Conservation (phyloP, 2,797 vertebrate species). For the Remorina albescens region DNA sequence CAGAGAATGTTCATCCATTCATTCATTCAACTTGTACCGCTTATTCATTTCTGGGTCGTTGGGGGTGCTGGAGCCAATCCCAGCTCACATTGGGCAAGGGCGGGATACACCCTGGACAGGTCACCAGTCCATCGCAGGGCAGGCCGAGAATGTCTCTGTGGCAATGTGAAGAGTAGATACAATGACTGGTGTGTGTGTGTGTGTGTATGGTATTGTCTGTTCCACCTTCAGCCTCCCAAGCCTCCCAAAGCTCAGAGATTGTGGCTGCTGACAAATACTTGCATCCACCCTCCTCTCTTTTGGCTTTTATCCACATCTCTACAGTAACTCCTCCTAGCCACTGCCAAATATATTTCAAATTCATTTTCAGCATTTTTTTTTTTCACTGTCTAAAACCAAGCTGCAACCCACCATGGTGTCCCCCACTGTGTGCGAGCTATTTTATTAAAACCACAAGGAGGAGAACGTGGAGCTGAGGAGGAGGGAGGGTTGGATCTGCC, state of each 20-base stretch:
- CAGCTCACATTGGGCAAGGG: too few relatives aligned
- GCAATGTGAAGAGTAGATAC: conserved; percentile 8
- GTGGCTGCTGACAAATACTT: conserved; percentile 42
- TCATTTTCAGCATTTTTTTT: not conserved
- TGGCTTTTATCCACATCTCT: not conserved
- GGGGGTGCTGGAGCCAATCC: too few relatives aligned
- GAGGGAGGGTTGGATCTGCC: too few relatives aligned
- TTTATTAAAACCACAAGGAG: too few relatives aligned
- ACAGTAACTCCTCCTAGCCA: not conserved
- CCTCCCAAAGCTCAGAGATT: conserved; percentile 34
- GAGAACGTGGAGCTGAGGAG: too few relatives aligned
- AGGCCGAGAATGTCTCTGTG: conserved; percentile 1
- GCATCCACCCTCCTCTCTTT: conserved; percentile 1
- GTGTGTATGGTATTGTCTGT: conserved; percentile 14
- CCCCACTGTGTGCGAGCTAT: too few relatives aligned
- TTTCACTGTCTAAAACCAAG: not conserved
- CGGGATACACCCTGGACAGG: too few relatives aligned
- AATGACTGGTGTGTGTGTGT: conserved; percentile 15
- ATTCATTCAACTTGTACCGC: too few relatives aligned
- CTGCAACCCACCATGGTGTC: not conserved
- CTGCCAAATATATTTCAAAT: not conserved
- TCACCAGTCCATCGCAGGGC: too few relatives aligned
- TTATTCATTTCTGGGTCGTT: too few relatives aligned
- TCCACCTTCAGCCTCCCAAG: conserved; percentile 52
- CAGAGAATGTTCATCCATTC: too few relatives aligned